Conservation (phyloP, 2,113 vertebrate species). For the Polypterus senegalus region DNA sequence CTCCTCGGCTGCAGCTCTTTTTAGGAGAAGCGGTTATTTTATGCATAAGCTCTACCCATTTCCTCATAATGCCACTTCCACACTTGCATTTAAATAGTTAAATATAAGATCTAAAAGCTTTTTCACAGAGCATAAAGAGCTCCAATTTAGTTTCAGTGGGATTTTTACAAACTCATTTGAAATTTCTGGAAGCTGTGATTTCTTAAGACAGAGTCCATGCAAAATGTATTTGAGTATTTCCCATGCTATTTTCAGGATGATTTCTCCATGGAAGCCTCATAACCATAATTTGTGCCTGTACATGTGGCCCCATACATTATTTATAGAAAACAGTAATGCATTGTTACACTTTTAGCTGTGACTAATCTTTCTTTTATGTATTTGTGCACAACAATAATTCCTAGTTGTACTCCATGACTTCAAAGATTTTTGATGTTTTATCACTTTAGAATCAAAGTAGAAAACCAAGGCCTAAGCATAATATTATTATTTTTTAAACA, state of each 20-base stretch:
- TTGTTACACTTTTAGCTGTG: constrained; percentile 4
- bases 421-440: not conserved
- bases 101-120: no score
- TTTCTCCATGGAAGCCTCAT: constrained; percentile 11
- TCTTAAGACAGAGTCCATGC: constrained; percentile 17
- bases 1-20: no score
- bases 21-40: no score
- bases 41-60: no score
- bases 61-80: no score
- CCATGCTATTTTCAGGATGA: constrained; percentile 17
- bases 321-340: constrained; percentile 2
- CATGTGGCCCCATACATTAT: constrained; percentile 2
- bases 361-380: constrained; percentile 1
- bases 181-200: constrained; percentile 6
- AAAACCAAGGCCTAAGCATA: no score
- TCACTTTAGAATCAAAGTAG: not conserved
- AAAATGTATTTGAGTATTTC: constrained; percentile 18
- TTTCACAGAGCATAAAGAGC: no score
- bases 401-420: constrained; percentile 1
- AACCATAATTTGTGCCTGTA: not conserved
- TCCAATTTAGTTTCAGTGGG: no score
- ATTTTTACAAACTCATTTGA: no score
- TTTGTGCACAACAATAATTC: constrained; percentile 3
- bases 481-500: no score
- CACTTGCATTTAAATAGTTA: no score